These are phyloP conservation scores for Alethe castanea DNA, from an alignment of 2,113 vertebrate species.

Conservation along the genomic window DNA sequence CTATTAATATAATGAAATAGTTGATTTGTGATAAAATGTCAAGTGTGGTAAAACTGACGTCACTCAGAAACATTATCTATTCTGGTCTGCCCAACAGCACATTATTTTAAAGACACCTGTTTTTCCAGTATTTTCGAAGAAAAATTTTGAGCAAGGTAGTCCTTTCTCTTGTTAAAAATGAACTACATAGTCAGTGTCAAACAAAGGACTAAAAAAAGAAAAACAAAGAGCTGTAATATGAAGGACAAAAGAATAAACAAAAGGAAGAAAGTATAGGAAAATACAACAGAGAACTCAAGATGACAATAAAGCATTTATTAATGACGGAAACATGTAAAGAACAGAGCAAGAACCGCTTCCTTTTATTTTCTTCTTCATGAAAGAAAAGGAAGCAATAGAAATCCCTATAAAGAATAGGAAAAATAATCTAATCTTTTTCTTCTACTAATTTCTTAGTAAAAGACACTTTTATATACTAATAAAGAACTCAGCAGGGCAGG, in stretches of 20 bases:
- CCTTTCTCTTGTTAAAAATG: background rate
- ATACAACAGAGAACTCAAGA: background rate
- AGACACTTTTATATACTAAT: background rate
- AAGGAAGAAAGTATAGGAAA: background rate
- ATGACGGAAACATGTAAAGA: background rate
- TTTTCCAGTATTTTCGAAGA: background rate
- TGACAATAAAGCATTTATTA: background rate
- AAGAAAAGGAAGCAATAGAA: background rate
- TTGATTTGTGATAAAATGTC: background rate
- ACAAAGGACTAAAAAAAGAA: background rate
- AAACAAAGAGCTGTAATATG: background rate
- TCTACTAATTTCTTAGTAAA: background rate
- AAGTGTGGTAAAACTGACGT: background rate
- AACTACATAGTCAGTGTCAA: background rate
- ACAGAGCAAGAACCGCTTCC: background rate
- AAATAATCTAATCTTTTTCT: background rate
- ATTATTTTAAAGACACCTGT: background rate
- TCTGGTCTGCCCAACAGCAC: background rate
- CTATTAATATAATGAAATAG: background rate
- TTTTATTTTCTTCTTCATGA: background rate
- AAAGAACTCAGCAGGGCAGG: background rate
- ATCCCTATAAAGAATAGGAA: background rate
- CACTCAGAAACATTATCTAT: background rate
- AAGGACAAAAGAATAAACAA: background rate
- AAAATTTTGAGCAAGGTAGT: background rate